Evolutionary conservation across 2,113 vertebrate genomes (phyloP), one percentile per base, ranked within the genome.

Genomic region (Actenoides hombroni): DNA sequence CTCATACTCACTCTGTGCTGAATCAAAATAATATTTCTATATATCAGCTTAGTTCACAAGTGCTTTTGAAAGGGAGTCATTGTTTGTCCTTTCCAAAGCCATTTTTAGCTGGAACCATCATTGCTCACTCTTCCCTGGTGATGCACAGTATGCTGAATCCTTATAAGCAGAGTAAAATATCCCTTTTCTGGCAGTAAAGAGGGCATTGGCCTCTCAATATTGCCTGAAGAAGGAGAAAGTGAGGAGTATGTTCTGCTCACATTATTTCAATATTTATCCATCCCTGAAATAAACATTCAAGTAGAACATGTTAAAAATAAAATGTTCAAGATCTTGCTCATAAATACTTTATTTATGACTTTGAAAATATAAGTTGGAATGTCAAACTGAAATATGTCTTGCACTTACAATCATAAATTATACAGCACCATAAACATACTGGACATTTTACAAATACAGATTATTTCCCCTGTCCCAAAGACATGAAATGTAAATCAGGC

Each of bases 301-400:
- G 44, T 64, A 78, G 88, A 90, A 92, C 11, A 23, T 53, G 31
- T 91, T 92, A 88, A 94, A 97, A 96, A 94, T 88, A 94, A 95
- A 93, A 75, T 53, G 42, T 68, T 92, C 75, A 91, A 88, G 76
- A 91, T 92, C 70, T 92, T 46, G 57, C 84, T 95, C 88, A 84
- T 95, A 95, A 95, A 95, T 90, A 96, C 44, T 57, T 93, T 94
- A 93, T 97, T 95, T 95, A 97, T 92, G 61, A 75, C 85, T 96
- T 82, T 80, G 61, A 96, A 97, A 97, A 97, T 94, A 90, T 77
- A 94, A 79, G 57, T 53, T 93, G 90, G 68, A 95, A 83, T 85
- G 94, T 54, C 80, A 95, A 85, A 91, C 56, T 93, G 87, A 96
- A 97, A 96, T 89, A 91, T 53, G 90, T 86, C 65, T 69, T 74